Percentiles rank a stretch among this genome's conserved stretches.
These are phyloP conservation scores for Porites divaricata DNA, from an alignment of 92 coral and sea anemone genomes.

Conservation along the genomic window DNA sequence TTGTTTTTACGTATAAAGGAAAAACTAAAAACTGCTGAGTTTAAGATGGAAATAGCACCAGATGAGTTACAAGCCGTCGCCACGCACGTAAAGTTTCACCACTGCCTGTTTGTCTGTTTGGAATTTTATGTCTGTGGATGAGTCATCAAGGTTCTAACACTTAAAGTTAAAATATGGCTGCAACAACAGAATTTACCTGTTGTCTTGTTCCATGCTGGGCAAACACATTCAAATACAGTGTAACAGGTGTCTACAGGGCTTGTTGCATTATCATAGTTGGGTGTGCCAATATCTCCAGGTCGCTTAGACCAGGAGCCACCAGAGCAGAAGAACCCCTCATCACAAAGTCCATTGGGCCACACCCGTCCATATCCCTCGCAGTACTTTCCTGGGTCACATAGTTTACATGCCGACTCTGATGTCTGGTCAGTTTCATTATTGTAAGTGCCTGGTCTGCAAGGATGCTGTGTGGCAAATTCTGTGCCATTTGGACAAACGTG, in stretches of 20 bases:
- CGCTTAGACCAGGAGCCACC: constrained; percentile 91
- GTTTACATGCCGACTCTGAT: constrained; percentile 75
- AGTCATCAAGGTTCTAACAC: no score
- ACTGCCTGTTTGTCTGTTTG: no score
- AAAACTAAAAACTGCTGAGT: no score
- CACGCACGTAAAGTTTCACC: no score
- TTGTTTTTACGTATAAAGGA: no score
- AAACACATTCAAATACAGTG: constrained; percentile 86
- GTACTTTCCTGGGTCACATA: constrained; percentile 91
- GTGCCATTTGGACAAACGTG: constrained; percentile 91
- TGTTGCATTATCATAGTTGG: constrained; percentile 75
- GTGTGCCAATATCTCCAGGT: constrained; percentile 90
- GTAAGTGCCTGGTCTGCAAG: constrained; percentile 93
- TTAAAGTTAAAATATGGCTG: neutral
- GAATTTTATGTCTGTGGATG: no score
- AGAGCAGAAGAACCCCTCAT: constrained; percentile 90
- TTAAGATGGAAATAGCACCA: no score
- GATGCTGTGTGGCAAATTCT: constrained; percentile 75
- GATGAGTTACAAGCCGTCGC: no score
- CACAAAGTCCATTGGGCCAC: constrained; percentile 89
- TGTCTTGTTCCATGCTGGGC: constrained; percentile 98
- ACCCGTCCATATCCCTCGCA: constrained; percentile 89
- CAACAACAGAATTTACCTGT: constrained; percentile 73
- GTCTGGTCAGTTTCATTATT: constrained; percentile 92
- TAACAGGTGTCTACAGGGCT: constrained; percentile 92